phyloP scores from a whole-genome alignment of 2,888 invertebrate genomes.

The Athripsodes cinereus region DNA sequence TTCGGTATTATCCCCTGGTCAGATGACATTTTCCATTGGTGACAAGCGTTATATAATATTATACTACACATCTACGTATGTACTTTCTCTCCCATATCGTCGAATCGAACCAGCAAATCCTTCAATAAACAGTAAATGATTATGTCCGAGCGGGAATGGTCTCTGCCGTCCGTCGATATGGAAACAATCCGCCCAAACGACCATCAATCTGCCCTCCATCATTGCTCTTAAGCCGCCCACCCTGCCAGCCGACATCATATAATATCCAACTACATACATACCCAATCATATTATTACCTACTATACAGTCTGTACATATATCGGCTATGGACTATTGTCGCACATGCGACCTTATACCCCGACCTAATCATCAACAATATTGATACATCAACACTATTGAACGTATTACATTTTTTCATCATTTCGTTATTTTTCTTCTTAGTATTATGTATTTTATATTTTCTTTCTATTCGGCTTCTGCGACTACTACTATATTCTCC shows the following conservation, averaged over 20 bases:
- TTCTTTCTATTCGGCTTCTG: neutral
- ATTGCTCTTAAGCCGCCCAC: slow-evolving; percentile 26
- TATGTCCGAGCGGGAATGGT: slow-evolving; percentile 25
- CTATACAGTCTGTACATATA: slow-evolving; percentile 1
- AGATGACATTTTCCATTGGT: neutral
- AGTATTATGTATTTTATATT: neutral
- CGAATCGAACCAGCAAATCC: slow-evolving; percentile 25
- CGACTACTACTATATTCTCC: too few relatives aligned
- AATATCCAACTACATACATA: neutral
- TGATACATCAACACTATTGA: neutral
- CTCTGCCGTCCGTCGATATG: slow-evolving; percentile 27
- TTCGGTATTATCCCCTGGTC: neutral
- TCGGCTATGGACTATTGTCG: too few relatives aligned
- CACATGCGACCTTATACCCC: neutral
- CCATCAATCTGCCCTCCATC: slow-evolving; percentile 29
- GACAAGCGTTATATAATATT: neutral
- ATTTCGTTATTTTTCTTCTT: neutral
- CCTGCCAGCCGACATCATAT: slow-evolving; percentile 11
- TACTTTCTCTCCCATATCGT: slow-evolving; percentile 9
- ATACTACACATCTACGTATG: neutral
- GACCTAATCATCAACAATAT: slow-evolving; percentile 13
- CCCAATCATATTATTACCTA: neutral
- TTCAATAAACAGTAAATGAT: slow-evolving; percentile 28
- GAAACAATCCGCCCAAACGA: slow-evolving; percentile 28
- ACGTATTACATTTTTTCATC: neutral